phyloP scores from a whole-genome alignment of 2,797 vertebrate genomes.

The Phoebastria nigripes region DNA sequence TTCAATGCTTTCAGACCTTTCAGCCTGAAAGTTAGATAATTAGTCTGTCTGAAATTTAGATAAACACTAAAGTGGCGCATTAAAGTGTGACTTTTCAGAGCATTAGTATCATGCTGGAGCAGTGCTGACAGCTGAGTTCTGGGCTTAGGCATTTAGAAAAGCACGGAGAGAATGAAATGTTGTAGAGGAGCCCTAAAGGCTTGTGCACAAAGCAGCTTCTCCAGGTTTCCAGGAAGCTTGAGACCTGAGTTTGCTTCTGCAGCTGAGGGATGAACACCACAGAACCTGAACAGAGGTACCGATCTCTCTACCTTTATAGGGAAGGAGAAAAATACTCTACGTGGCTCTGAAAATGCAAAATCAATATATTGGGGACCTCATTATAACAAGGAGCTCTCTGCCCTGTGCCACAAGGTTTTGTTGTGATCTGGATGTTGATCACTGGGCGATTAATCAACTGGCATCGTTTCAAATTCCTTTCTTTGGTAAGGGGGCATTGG shows the following conservation, averaged over 20 bases:
- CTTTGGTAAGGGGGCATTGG: not conserved
- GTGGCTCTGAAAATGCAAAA: not conserved
- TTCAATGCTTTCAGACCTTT: not conserved
- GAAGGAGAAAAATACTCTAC: not conserved
- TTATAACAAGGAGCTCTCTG: not conserved
- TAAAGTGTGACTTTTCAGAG: not conserved
- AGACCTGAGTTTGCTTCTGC: not conserved
- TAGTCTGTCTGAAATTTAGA: constrained; percentile 16
- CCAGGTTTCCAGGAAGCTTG: not conserved
- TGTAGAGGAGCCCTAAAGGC: not conserved
- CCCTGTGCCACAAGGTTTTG: not conserved
- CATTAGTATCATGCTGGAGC: not conserved
- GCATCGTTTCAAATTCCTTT: not conserved
- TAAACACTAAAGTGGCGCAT: not conserved
- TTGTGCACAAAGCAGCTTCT: not conserved
- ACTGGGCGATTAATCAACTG: not conserved
- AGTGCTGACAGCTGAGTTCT: not conserved
- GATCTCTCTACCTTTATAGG: not conserved
- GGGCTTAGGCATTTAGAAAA: not conserved
- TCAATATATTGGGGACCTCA: rapidly evolving
- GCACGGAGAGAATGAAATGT: not conserved
- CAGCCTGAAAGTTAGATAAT: not conserved
- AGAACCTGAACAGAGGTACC: not conserved
- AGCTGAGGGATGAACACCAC: not conserved
- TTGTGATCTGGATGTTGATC: not conserved